Evolutionary conservation across 2,113 vertebrate species (phyloP).

Genomic region (Anhinga anhinga): DNA sequence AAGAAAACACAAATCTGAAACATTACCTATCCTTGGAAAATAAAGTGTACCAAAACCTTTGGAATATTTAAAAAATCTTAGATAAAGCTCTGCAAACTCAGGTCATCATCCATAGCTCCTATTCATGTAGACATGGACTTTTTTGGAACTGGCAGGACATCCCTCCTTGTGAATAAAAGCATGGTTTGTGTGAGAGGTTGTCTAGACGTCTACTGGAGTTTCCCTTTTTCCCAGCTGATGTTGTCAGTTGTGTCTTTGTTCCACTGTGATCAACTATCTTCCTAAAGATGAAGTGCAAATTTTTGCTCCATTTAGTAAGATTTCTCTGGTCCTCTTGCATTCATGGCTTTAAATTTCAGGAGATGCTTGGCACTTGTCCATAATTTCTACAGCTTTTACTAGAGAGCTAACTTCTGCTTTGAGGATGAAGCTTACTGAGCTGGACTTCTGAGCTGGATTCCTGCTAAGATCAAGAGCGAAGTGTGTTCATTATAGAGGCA

Average conservation of each 20-base stretch:
- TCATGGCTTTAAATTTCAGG: background rate
- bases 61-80: background rate
- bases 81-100: background rate
- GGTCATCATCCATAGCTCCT: background rate
- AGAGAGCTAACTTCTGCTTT: background rate
- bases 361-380: background rate
- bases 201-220: background rate
- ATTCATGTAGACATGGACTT: background rate
- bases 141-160: background rate
- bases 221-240: background rate
- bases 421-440: background rate
- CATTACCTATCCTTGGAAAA: background rate
- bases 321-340: background rate
- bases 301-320: background rate
- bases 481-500: background rate
- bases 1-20: background rate
- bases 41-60: background rate
- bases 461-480: background rate
- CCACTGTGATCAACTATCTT: background rate
- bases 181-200: background rate
- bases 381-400: background rate
- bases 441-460: background rate
- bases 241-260: background rate
- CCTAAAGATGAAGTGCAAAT: background rate
- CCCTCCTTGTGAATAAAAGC: background rate